Conservation (phyloP, 2,888 invertebrate species). For the Hylaea fasciaria region DNA sequence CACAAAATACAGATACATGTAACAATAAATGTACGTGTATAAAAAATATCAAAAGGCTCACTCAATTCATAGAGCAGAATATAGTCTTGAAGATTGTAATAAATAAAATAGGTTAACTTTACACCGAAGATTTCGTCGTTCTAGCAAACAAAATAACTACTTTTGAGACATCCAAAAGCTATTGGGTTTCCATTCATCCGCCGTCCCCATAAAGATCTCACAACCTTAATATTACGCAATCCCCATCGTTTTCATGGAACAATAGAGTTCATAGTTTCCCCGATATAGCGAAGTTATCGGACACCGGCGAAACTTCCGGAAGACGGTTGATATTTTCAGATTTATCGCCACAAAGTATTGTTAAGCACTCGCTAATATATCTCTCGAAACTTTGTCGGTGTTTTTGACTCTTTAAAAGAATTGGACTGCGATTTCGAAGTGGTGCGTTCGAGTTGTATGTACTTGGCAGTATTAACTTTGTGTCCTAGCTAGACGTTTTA, state of each 20-base stretch:
- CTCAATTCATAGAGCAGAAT: background rate
- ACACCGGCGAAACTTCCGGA: slow-evolving; percentile 43
- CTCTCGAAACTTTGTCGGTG: slow-evolving; percentile 41
- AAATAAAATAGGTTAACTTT: background rate
- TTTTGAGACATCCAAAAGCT: slow-evolving; percentile 28
- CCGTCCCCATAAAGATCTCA: slow-evolving; percentile 30
- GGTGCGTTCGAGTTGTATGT: slow-evolving; percentile 5
- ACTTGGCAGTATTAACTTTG: background rate
- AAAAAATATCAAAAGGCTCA: too few relatives aligned
- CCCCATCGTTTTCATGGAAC: slow-evolving; percentile 46
- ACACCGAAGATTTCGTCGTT: slow-evolving; percentile 3
- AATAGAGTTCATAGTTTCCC: slow-evolving; percentile 43
- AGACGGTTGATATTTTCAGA: slow-evolving; percentile 46
- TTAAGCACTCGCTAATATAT: slow-evolving; percentile 47
- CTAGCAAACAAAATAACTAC: slow-evolving; percentile 19
- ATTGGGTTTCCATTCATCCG: slow-evolving; percentile 26
- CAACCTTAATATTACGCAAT: slow-evolving; percentile 38
- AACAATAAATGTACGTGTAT: too few relatives aligned
- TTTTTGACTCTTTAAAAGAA: slow-evolving; percentile 43
- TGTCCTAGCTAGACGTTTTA: background rate
- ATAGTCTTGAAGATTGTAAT: background rate
- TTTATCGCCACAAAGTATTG: slow-evolving; percentile 47
- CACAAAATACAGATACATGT: too few relatives aligned
- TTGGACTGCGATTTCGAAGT: slow-evolving; percentile 38
- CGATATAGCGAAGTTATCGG: slow-evolving; percentile 42